Evolutionary conservation across 1,140 invertebrate species (phyloP).

Genomic region (Parasteatoda tepidariorum): DNA sequence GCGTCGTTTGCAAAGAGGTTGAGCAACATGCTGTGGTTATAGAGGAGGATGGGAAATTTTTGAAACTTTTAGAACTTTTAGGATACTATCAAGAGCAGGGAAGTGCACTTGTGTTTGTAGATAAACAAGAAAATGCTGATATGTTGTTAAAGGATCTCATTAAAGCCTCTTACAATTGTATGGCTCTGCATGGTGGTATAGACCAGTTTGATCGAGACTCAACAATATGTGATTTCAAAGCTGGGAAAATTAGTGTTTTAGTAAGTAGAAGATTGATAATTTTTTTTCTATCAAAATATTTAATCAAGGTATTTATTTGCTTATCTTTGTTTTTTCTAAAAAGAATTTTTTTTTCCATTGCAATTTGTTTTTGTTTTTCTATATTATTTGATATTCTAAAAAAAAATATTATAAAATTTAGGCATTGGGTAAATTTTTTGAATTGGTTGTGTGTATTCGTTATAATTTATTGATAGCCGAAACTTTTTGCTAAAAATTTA

Average conservation of each 20-base stretch:
- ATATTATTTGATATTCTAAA: too few species aligned
- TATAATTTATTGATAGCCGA: too few species aligned
- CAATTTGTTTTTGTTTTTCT: not conserved
- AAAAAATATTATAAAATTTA: too few species aligned
- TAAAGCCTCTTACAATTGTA: conserved; percentile 94
- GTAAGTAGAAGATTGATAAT: conserved; percentile 65
- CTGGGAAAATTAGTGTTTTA: conserved; percentile 80
- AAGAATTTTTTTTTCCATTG: not conserved
- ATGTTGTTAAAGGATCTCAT: conserved; percentile 94
- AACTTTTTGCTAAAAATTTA: too few species aligned
- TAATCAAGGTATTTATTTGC: not conserved
- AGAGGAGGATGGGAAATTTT: conserved; percentile 97
- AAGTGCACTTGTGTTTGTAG: conserved; percentile 96
- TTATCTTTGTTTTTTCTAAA: not conserved
- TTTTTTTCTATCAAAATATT: not conserved
- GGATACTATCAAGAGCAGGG: conserved; percentile 95
- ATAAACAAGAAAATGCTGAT: conserved; percentile 98
- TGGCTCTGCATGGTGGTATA: conserved; percentile 98
- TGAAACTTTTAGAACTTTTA: conserved; percentile 95
- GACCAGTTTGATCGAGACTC: conserved; percentile 99
- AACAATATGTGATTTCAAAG: conserved; percentile 98
- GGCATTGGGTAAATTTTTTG: too few species aligned
- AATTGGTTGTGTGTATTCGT: too few species aligned
- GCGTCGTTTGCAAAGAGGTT: conserved; percentile 98
- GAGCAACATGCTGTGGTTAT: conserved; percentile 92